Evolutionary conservation across 2,113 vertebrate genomes (phyloP), one percentile per base, ranked within the genome.

Genomic region (Elachura formosa): DNA sequence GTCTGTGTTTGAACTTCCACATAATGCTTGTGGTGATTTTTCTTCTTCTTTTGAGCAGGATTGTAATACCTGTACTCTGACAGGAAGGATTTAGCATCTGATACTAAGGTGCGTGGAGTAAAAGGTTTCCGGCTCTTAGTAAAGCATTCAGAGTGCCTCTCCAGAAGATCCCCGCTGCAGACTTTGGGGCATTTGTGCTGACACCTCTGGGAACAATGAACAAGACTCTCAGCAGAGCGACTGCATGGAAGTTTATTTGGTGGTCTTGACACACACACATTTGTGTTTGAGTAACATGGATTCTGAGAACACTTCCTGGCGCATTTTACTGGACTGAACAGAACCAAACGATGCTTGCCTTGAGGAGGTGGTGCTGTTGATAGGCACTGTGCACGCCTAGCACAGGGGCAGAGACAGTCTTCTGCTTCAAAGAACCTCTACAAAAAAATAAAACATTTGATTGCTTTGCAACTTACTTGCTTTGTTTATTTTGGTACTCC

Each of bases 41-140:
- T 95, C 49, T 31, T 97, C 93, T 95, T 98, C 75, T 93, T 98
- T 92, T 26, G 97, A 36, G 98, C 98, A 68, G 98, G 98, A 55
- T 98, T 99, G 89, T 99, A 99, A 93, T 98, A 99, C 48, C 99
- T 98, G 90, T 99, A 99, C 26, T 97, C 97, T 29, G 98, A 97
- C 80, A 99, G 96, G 87, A 97, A 98, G 29, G 99, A 98, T 89
- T 98, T 98, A 63, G 98, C 98, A 69, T 98, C 98, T 21, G 98
- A 98, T 92, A 98, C 98, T 73, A 99, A 97, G 23, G 98, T 99
- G 84, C 98, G 98, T 26, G 99, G 99, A 19, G 98, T 99, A 77
- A 99, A 99, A 33, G 98, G 98, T 82, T 97, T 96, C 3, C 84
- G 97, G 25, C 97, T 96, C 45, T 94, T 87, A 14, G 98, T 99